These are phyloP conservation scores for Muschampia plurimacula DNA, from an alignment of 2,888 invertebrate genomes.

Conservation along the genomic window DNA sequence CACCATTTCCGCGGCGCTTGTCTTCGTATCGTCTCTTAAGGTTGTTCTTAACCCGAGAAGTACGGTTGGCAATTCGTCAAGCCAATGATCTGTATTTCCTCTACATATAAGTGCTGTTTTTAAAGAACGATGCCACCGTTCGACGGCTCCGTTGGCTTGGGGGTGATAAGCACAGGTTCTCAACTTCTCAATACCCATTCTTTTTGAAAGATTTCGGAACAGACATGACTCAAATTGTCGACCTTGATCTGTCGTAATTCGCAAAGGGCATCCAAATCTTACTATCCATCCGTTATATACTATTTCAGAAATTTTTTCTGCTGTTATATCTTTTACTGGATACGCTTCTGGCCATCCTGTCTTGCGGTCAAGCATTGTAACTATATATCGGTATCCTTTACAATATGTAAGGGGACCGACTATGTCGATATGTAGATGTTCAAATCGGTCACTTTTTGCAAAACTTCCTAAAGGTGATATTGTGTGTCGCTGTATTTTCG, in stretches of 20 bases:
- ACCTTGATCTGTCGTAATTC: slow-evolving; percentile 5
- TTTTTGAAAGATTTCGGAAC: slow-evolving; percentile 14
- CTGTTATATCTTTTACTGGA: slow-evolving; percentile 21
- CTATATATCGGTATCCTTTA: neutral
- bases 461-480: slow-evolving; percentile 7
- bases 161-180: slow-evolving; percentile 28
- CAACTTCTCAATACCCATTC: slow-evolving; percentile 18
- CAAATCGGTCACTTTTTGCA: slow-evolving; percentile 32
- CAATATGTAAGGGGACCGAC: neutral
- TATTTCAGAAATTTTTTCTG: slow-evolving; percentile 26
- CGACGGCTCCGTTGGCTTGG: slow-evolving; percentile 26
- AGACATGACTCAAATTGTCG: neutral
- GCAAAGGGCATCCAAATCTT: slow-evolving; percentile 21
- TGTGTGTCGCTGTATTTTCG: slow-evolving; percentile 30
- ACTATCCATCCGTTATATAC: slow-evolving; percentile 22
- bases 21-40: slow-evolving; percentile 23
- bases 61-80: slow-evolving; percentile 18
- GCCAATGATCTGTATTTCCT: slow-evolving; percentile 16
- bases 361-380: neutral
- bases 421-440: slow-evolving; percentile 40
- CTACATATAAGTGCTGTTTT: slow-evolving; percentile 21
- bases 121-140: slow-evolving; percentile 21
- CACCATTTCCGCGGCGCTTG: slow-evolving; percentile 26
- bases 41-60: slow-evolving; percentile 20
- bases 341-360: slow-evolving; percentile 11